Base-by-base conservation (phyloP, 2,797 vertebrate genomes). In the Acipenser transmontanus region DNA sequence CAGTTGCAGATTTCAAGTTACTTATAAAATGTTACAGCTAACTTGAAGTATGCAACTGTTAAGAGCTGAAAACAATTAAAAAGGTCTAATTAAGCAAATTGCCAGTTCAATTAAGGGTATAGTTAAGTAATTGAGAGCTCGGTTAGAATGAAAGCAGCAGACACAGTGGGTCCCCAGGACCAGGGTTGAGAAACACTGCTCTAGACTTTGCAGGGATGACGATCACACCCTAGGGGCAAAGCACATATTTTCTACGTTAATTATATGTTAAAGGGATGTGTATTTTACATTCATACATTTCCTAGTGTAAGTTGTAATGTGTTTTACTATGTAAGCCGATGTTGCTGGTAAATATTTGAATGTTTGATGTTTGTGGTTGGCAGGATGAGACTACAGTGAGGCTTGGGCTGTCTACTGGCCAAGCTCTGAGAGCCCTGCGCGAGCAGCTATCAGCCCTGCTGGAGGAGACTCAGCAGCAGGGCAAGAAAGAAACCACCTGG, bases 321-420 rank as follows among this genome's bases (percentile, higher is more conserved):
- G 6, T 47, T 1, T 62, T 66, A 50, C 56, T 47, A 14, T 14
- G 48, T 74, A 76, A 69, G 68, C 68, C 73, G 11, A 62, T 71
- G 50, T 64, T 57, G 6, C 52, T 9, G 52, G 52, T 54, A 54
- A 54, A 9, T 9, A 54, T 9, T n/a, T 54, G 8, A 9, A 9
- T 67, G 11, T 8, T 5, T 70, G 17, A 50, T 50, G 1, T 49
- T 13, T 64, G 54, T 71, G 49, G 69, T 4, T 67, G 74, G 59
- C 70, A 94, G 95, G 91, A 91, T 84, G 93, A 93, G 76, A 84
- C 87, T 74, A 86, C 84, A 60, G 80, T 84, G 76, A 75, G 84
- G 76, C 86, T 96, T 84, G 97, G 97, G 69, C 93, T 98, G 71
- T 92, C 93, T 50, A 98, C 96, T 4, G 76, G 81, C 66, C 94